Conservation (phyloP, 2,888 invertebrate genomes). For the Xylota sylvarum region DNA sequence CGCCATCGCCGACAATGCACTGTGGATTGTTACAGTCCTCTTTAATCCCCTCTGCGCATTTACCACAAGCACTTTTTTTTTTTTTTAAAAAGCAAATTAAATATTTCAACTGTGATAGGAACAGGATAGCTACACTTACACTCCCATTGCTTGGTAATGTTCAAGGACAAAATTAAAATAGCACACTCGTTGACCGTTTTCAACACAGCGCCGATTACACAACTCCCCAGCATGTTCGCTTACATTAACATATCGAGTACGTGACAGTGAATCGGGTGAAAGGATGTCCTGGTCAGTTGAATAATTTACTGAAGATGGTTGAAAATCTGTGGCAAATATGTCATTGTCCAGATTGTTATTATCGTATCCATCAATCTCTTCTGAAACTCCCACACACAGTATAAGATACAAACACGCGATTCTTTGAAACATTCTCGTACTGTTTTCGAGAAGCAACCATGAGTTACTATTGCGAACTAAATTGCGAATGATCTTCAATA, state of each 20-base stretch:
- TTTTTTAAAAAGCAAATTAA: conserved; percentile 6
- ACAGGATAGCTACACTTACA: conserved; percentile 79
- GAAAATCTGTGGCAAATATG: neutral
- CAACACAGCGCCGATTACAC: conserved; percentile 81
- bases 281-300: neutral
- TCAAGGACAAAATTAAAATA: conserved; percentile 85
- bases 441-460: neutral
- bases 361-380: conserved; percentile 9
- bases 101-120: neutral
- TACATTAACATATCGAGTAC: conserved; percentile 64
- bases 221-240: conserved; percentile 75
- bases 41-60: conserved; percentile 83
- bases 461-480: neutral
- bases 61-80: conserved; percentile 84
- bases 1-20: conserved; percentile 86
- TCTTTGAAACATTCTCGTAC: conserved; percentile 5
- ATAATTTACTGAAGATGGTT: neutral
- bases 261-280: neutral
- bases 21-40: conserved; percentile 85
- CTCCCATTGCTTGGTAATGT: conserved; percentile 84
- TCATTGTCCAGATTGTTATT: conserved; percentile 27
- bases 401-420: neutral
- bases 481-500: conserved; percentile 29
- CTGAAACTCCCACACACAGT: neutral
- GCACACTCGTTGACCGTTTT: conserved; percentile 81